Evolutionary conservation across 2,797 vertebrate species (phyloP), one percentile per base, ranked within the genome.

Genomic region (Mergus octosetaceus): DNA sequence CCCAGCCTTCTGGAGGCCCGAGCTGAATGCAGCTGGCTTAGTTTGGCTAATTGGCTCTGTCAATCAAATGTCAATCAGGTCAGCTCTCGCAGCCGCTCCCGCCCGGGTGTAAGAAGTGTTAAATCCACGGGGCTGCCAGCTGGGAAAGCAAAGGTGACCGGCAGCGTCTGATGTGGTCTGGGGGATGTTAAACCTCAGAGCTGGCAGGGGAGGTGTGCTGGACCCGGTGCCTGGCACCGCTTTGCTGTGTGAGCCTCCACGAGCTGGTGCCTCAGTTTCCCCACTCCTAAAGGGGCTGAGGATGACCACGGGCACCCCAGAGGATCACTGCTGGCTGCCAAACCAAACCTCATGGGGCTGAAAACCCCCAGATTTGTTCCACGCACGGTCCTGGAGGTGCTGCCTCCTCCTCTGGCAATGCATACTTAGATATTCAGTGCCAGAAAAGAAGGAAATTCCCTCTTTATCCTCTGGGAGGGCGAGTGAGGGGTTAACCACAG

Each of bases 1-100:
- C 77, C 25, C 87, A 18, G 88, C 77, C 93, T 57, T 85, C 85
- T 72, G 91, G 58, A 89, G 95, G 87, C 64, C 77, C 45, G 25
- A 45, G 84, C 39, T 60, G 92, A 93, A 87, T 92, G 93, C 95
- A 93, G 94, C 92, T 97, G 94, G 53, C 93, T 90, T 85, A 84
- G 64, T 94, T 93, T 82, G 85, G 82, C 92, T 96, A 95, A 95
- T 95, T 97, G 94, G 92, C 90, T 95, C 91, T 90, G 94, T 95
- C 94, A 92, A 90, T 95, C 95, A 96, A 53, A 70, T 74, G 87
- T 89, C 94, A 91, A 30, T 93, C 92, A 94, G 94, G 85, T 60
- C 21, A 22, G 84, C 91, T 95, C 80, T 65, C 21, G 43, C 43
- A 18, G 70, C 41, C 19, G 13, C 66, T 86, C 87, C 83, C 53